Base-by-base conservation (phyloP, 2,888 invertebrate species). In the Spialia ferax region DNA sequence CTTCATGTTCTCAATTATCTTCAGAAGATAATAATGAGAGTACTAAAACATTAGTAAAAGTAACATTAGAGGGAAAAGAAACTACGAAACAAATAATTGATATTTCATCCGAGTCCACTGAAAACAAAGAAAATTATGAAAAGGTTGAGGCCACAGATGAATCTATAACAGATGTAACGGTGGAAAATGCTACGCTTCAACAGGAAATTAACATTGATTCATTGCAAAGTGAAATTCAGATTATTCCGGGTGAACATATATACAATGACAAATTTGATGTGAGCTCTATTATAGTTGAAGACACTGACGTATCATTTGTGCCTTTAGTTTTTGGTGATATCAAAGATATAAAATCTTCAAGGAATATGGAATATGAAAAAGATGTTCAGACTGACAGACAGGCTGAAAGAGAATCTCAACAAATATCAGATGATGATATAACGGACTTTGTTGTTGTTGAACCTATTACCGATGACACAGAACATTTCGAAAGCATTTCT, bases 251-350 rank as follows among this genome's bases (percentile, higher is more conserved):
- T 23, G 29, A 29, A 45, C 10, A 1, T 50, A 3, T n/a, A 6
- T 45, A 23, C 32, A 11, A 3, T 35, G 1, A 22, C 13, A 59
- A 52, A 1, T 52, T 54, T 32, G 38, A 52, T 2, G 11, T n/a
- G 13, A 48, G 45, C 13, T 42, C 55, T 13, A 15, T 67, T 15
- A 55, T 15, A 18, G 79, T 82, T 57, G 81, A 83, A 63, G 84
- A 85, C 38, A 69, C 80, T 1, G 74, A 83, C 69, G 75, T 84
- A 23, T 82, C 82, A 22, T 78, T 87, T 71, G 81, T 88, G 42
- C 81, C 87, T 69, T 69, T 86, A 48, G 85, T 89, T 68, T 91
- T 88, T 69, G 86, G 85, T 68, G 78, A 84, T 56, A 71, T 81
- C 10, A 75, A 78, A 42, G 75, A 82, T 42, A 70, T 78, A 29